These are phyloP conservation scores for Vicugna pacos DNA, from an alignment of 2,113 vertebrate genomes.

Conservation along the genomic window DNA sequence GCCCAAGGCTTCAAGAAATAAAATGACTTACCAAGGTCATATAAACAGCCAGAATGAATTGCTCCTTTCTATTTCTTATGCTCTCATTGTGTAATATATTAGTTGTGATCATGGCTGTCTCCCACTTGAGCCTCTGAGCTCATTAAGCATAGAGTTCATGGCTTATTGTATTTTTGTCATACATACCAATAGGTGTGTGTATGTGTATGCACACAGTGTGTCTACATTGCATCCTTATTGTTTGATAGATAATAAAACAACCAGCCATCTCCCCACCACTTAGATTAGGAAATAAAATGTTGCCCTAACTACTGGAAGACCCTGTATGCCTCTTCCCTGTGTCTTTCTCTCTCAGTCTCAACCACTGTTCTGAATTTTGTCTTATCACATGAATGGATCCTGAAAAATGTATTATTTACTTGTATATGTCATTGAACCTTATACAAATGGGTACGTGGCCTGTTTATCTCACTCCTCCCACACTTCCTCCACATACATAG, in stretches of 20 bases:
- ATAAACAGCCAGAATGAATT: neutral
- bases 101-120: neutral
- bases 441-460: neutral
- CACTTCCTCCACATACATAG: neutral
- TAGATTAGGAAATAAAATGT: neutral
- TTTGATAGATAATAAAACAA: neutral
- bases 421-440: neutral
- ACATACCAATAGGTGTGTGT: neutral
- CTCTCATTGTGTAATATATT: neutral
- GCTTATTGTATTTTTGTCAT: neutral
- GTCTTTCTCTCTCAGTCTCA: neutral
- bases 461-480: neutral
- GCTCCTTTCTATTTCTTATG: constrained; percentile 29
- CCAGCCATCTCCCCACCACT: neutral
- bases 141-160: neutral
- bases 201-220: neutral
- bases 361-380: neutral
- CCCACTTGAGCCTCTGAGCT: neutral
- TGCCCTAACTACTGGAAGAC: neutral
- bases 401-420: neutral
- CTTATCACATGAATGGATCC: neutral
- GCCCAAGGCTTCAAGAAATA: constrained; percentile 11
- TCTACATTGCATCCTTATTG: neutral
- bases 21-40: constrained; percentile 53
- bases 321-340: neutral